These are phyloP conservation scores for Stichodactyla helianthus DNA, from an alignment of 64 coral and sea anemone genomes.

Conservation along the genomic window DNA sequence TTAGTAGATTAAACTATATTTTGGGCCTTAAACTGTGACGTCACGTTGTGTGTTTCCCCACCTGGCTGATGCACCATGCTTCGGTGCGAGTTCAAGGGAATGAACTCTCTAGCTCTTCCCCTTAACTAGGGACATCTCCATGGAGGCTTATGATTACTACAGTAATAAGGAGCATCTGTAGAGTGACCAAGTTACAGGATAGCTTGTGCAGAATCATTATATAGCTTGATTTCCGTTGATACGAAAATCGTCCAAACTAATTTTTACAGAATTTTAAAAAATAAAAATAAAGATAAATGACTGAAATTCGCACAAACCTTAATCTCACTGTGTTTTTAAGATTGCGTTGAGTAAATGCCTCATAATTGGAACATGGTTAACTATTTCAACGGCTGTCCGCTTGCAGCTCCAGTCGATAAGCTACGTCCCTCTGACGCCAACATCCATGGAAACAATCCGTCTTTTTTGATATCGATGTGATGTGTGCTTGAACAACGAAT, in stretches of 20 bases:
- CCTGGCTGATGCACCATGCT: background rate
- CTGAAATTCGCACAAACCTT: too few species aligned
- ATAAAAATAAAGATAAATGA: too few species aligned
- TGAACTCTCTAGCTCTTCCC: background rate
- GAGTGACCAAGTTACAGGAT: too few species aligned
- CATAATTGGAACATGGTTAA: too few species aligned
- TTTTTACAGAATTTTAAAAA: too few species aligned
- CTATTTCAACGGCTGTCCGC: background rate
- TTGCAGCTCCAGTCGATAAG: background rate
- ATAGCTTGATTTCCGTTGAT: too few species aligned
- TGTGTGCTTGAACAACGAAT: background rate
- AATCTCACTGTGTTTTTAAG: too few species aligned
- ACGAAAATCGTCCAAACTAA: too few species aligned
- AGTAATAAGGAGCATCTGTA: too few species aligned
- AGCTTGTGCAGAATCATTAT: too few species aligned
- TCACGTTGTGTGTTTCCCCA: background rate
- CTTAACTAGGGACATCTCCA: background rate
- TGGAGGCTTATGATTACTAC: too few species aligned
- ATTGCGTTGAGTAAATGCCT: too few species aligned
- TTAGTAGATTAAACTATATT: background rate
- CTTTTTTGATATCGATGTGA: background rate
- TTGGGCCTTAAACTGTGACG: background rate
- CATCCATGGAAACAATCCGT: background rate
- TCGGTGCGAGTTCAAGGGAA: background rate
- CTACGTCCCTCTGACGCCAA: background rate